Percentiles rank a stretch among this genome's conserved stretches.
phyloP scores from a whole-genome alignment of 2,888 invertebrate genomes.

The Oscheius sp. region DNA sequence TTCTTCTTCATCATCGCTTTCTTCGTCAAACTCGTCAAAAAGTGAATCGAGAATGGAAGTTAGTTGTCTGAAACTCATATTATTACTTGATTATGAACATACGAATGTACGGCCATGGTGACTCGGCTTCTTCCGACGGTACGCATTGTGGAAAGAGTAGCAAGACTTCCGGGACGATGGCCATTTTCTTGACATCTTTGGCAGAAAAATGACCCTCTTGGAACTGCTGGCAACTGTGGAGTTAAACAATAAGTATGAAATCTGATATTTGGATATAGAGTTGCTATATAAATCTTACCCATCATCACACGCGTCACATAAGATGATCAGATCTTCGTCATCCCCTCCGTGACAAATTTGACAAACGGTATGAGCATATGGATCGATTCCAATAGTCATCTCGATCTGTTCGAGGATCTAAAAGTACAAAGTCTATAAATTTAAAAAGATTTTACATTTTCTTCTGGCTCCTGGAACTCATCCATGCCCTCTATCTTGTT shows the following conservation, averaged over 20 bases:
- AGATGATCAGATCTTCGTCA: not conserved
- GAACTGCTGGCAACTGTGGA: conserved; percentile 2
- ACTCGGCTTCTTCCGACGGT: not conserved
- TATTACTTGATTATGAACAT: not conserved
- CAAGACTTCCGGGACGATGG: not conserved
- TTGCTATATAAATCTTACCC: conserved; percentile 10
- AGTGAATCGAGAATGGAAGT: no score
- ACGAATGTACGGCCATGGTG: not conserved
- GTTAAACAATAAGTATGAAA: conserved; percentile 13
- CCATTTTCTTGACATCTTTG: not conserved
- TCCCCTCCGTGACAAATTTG: conserved; percentile 13
- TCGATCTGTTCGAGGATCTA: conserved; percentile 3
- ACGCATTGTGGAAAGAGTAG: not conserved
- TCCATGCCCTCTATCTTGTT: not conserved
- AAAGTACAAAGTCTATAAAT: not conserved
- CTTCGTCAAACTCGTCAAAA: not conserved
- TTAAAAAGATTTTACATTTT: conserved; percentile 1
- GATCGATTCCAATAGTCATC: not conserved
- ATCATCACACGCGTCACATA: conserved; percentile 21
- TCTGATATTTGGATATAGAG: not conserved
- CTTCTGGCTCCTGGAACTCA: not conserved
- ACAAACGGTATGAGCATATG: conserved; percentile 16
- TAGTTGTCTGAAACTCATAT: no score
- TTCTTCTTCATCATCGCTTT: not conserved
- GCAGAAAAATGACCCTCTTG: not conserved